Conservation (phyloP, 1,140 invertebrate genomes). For the Helicoverpa zea region DNA sequence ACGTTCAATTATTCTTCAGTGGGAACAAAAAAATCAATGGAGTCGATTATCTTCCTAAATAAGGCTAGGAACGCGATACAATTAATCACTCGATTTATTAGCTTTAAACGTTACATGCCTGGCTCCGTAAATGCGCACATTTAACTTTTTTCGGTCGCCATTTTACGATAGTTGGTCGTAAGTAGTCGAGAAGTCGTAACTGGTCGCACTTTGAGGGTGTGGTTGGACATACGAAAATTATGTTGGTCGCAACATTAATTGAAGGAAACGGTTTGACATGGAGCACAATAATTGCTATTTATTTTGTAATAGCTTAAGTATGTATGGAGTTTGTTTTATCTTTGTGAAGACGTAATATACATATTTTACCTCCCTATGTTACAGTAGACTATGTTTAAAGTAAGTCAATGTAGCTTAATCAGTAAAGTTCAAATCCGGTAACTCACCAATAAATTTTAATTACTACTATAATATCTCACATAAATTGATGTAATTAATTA, state of each 20-base stretch:
- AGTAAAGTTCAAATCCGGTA: not conserved
- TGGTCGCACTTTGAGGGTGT: not conserved
- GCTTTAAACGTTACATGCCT: conserved; percentile 37
- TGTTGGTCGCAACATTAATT: conserved; percentile 11
- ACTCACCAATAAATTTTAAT: not conserved
- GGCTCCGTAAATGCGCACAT: conserved; percentile 3
- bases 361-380: too few species aligned
- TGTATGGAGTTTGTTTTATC: too few species aligned
- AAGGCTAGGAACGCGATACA: conserved; percentile 39
- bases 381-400: too few species aligned
- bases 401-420: not conserved
- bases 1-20: conserved; percentile 17
- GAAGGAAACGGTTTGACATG: conserved; percentile 12
- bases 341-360: too few species aligned
- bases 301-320: not conserved
- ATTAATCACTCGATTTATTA: conserved; percentile 43
- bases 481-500: conserved; percentile 7
- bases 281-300: not conserved
- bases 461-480: not conserved
- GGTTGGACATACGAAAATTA: conserved; percentile 8
- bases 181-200: not conserved
- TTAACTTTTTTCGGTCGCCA: conserved; percentile 17
- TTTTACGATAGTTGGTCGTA: not conserved
- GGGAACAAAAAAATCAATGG: conserved; percentile 28
- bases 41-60: conserved; percentile 42